A percentile compares a stretch with the other conserved stretches of the same genome.
phyloP scores from a whole-genome alignment of 64 coral and sea anemone genomes.

The Montipora efflorescens region DNA sequence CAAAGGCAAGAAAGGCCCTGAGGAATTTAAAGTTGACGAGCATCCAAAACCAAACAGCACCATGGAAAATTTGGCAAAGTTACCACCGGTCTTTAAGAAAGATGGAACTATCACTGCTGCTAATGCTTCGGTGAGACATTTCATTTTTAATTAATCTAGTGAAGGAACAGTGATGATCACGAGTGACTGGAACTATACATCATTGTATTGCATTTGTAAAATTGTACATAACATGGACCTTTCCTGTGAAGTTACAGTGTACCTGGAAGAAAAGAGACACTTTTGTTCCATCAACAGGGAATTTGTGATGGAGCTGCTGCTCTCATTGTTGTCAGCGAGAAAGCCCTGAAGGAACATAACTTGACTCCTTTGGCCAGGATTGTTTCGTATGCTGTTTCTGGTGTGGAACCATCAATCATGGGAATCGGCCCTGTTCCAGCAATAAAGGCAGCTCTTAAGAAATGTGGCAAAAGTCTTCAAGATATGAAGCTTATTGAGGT shows the following conservation, averaged over 20 bases:
- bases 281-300: constrained; percentile 56
- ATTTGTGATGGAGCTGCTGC: constrained; percentile 97
- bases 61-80: constrained; percentile 80
- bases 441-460: constrained; percentile 79
- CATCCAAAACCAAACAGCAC: constrained; percentile 87
- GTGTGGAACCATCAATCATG: constrained; percentile 98
- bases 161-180: background rate
- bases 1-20: constrained; percentile 92
- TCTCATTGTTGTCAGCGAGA: constrained; percentile 92
- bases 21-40: constrained; percentile 92
- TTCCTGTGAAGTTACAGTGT: no score
- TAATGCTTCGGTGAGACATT: constrained; percentile 91
- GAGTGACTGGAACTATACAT: no score
- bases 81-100: constrained; percentile 97
- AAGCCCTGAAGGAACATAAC: constrained; percentile 91
- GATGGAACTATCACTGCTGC: constrained; percentile 92
- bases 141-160: background rate
- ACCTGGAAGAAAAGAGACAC: background rate
- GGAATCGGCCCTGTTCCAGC: constrained; percentile 98
- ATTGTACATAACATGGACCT: no score
- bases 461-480: constrained; percentile 81
- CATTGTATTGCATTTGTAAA: no score
- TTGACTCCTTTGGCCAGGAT: constrained; percentile 91
- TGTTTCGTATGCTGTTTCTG: constrained; percentile 80
- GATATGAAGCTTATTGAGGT: constrained; percentile 98